Base-by-base conservation (phyloP, 2,113 vertebrate species). In the Crocuta crocuta region DNA sequence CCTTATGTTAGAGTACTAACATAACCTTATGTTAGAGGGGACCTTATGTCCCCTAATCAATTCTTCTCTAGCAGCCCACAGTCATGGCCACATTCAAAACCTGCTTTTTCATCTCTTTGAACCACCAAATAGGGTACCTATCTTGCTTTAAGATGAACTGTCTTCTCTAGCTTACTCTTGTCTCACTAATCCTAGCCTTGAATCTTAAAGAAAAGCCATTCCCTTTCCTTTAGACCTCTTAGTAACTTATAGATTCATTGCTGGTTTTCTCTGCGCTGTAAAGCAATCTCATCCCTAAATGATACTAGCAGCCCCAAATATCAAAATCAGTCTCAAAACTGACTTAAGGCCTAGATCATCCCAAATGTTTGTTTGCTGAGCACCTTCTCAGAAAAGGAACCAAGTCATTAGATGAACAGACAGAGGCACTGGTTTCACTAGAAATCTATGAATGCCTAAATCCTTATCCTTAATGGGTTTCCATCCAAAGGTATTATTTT, bases 401-500 rank as follows among this genome's bases (percentile, higher is more conserved):
- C 61, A 73, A 65, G 4, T 39, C 15, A 2, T 26, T 31, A 95
- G 48, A 71, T 31, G 21, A 85, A 63, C 4, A 11, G 16, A 66
- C 11, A 86, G 45, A 53, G 17, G n/a, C 33, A 88, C 7, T 33
- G 31, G 10, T 86, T 82, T 79, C 66, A 86, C 31, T 16, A 96
- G 7, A 63, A 93, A 91, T 68, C 39, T 7, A 45, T 53, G 15
- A 70, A 16, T 31, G 74, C 50, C n/a, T 70, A 85, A 81, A 9
- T 68, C 45, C 13, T 23, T 43, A 58, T 39, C 12, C 4, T 76
- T 97, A 76, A 78, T 26, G 16, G 53, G 55, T 12, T 88, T 71
- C 61, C 16, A 88, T 33, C 83, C 63, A 88, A 95, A 95, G 50
- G 28, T 61, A 74, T 73, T 83, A 85, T 66, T 95, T 98, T 94